Evolutionary conservation across 2,113 vertebrate genomes (phyloP).

Genomic region (Mormyrus lacerda): DNA sequence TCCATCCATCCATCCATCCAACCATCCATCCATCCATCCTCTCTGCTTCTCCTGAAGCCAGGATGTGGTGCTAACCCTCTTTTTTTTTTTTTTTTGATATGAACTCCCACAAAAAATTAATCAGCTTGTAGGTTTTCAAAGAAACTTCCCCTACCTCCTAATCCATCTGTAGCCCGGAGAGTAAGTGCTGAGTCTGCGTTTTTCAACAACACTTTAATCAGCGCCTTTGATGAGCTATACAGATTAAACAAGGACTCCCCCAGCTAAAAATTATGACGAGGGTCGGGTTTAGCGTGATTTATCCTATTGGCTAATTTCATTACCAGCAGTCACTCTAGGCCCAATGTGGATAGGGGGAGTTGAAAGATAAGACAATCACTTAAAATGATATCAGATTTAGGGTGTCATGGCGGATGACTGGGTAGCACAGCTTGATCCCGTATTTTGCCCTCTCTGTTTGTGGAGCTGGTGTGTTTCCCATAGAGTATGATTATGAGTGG

Average conservation of each 20-base stretch:
- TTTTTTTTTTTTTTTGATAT: background rate
- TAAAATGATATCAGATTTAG: slow-evolving; percentile 1
- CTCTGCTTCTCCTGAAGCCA: background rate
- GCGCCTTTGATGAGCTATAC: slow-evolving; percentile 1
- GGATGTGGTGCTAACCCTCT: background rate
- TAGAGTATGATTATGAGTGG: background rate
- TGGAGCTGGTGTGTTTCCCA: background rate
- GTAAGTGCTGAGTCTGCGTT: background rate
- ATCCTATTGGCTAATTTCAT: slow-evolving; percentile 6
- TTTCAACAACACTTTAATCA: background rate
- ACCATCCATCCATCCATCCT: background rate
- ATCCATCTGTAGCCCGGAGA: background rate
- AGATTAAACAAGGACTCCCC: background rate
- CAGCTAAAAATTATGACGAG: background rate
- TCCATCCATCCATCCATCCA: background rate
- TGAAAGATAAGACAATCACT: slow-evolving; percentile 9
- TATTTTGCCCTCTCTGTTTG: background rate
- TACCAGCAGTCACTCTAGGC: background rate
- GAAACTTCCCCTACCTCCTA: background rate
- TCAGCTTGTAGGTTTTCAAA: background rate
- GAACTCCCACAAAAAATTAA: background rate
- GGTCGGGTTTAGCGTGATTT: background rate
- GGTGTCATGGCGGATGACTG: background rate
- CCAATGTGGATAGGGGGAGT: background rate
- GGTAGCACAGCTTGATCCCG: background rate